These are phyloP conservation scores for Entomyzon cyanotis DNA, from an alignment of 2,113 vertebrate species.

Conservation along the genomic window DNA sequence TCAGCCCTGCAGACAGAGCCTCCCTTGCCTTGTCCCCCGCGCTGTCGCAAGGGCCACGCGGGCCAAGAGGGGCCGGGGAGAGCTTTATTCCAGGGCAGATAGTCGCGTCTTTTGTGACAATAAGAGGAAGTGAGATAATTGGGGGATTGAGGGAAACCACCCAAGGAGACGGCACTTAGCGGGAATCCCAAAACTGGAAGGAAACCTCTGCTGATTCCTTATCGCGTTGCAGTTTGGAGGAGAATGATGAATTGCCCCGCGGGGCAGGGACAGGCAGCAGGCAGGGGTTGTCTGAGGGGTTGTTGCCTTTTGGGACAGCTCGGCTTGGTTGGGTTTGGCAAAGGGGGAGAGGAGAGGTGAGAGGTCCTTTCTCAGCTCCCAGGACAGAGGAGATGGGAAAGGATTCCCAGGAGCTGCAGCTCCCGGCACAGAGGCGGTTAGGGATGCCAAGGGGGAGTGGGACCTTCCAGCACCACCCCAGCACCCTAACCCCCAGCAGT, in stretches of 20 bases:
- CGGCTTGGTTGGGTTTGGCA: not conserved
- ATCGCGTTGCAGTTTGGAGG: constrained; percentile 50
- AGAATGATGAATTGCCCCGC: constrained; percentile 67
- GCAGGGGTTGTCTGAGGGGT: not conserved
- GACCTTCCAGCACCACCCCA: not conserved
- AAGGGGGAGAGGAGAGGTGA: not conserved
- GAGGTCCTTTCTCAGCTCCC: not conserved
- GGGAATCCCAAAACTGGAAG: constrained; percentile 78
- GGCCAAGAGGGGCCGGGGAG: not conserved
- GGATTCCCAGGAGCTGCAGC: not conserved
- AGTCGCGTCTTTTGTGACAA: constrained; percentile 69
- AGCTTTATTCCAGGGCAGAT: constrained; percentile 53
- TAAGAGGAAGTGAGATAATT: constrained; percentile 81
- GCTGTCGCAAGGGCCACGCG: not conserved
- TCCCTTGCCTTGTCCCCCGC: not conserved
- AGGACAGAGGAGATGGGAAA: not conserved
- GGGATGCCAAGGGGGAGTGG: rapidly evolving
- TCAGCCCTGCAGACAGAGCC: not conserved
- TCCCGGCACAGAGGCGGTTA: not conserved
- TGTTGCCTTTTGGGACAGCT: not conserved
- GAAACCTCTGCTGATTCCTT: constrained; percentile 73
- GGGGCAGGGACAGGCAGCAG: not conserved
- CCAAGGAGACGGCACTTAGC: constrained; percentile 74
- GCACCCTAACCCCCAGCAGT: not conserved
- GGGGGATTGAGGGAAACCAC: constrained; percentile 70